Conservation (phyloP, 2,113 vertebrate species). For the Oplegnathus fasciatus region DNA sequence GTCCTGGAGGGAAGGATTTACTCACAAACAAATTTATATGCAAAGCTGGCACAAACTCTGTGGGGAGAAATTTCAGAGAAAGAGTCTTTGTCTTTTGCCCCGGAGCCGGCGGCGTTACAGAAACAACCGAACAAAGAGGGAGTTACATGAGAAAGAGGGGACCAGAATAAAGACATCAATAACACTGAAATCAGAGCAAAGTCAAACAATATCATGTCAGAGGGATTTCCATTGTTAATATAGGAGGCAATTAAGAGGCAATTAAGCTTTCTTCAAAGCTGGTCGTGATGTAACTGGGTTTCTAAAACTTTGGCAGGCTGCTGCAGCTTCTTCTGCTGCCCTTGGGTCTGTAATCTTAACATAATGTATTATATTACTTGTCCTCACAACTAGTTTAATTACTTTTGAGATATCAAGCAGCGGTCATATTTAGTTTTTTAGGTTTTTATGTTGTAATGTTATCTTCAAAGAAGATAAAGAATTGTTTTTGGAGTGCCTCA, state of each 20-base stretch:
- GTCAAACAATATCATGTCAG: slow-evolving; percentile 5
- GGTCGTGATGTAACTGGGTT: background rate
- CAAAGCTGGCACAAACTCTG: slow-evolving; percentile 55
- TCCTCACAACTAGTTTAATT: background rate
- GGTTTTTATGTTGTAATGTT: too few relatives aligned
- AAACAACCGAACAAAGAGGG: slow-evolving; percentile 10
- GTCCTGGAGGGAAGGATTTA: slow-evolving; percentile 59
- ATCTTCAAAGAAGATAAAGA: background rate
- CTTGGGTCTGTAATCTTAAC: background rate
- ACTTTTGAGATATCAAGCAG: background rate
- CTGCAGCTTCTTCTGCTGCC: background rate
- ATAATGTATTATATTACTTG: background rate
- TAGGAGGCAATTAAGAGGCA: background rate
- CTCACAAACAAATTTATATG: slow-evolving; percentile 62
- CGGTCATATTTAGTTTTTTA: background rate
- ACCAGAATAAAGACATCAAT: background rate
- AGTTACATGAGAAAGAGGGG: slow-evolving; percentile 5
- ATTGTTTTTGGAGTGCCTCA: background rate
- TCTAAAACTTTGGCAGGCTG: background rate
- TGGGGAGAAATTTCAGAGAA: slow-evolving; percentile 25
- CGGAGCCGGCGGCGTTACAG: background rate
- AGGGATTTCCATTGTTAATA: background rate
- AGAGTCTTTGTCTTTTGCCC: slow-evolving; percentile 39
- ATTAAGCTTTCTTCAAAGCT: slow-evolving; percentile 19
- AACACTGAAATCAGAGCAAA: background rate